Evolutionary conservation across 2,888 invertebrate species (phyloP), one percentile per base, ranked within the genome.

Genomic region (Thereva unica): DNA sequence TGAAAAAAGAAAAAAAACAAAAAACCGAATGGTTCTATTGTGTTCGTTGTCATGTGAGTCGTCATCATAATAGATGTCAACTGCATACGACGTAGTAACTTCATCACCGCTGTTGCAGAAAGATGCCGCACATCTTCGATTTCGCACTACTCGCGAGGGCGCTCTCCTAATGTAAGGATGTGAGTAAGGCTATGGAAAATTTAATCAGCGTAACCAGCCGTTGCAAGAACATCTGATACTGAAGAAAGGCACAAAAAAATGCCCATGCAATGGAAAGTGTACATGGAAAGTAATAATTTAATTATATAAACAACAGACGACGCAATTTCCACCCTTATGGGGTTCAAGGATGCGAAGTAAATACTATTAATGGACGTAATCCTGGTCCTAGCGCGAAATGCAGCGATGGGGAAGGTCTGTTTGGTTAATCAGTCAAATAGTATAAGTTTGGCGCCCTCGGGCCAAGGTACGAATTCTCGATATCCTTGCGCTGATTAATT

Each of bases 51-150:
- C 61, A 61, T 40, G 23, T 40, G 34, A 50, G 49, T 61, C 61
- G 50, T 64, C 55, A 54, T 64, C 64, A 40, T 64, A 53, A 64
- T 64, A 64, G 64, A 64, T 64, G 64, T 64, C 64, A 64, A 34
- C 12, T 35, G 47, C 54, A 64, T 54, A 45, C 54, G 44, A 53
- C 44, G 44, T 37, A 53, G 64, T 64, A 37, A 53, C 52, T 53
- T 38, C 52, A 44, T 52, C 52, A 64, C 10, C 23, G 38, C 47
- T 23, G 47, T 47, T 12, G 37, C 37, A 47, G 23, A 47, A 59
- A 12, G 57, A 59, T 59, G 57, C 57, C 57, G 57, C 50, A 23
- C 23, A 23, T 23, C 23, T 2, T 23, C 23, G 23, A 23, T 23
- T 50, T 61, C 35, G 10, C 49, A 40, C 40, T 23, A 23, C 1